Evolutionary conservation across 2,797 vertebrate species (phyloP), one percentile per base, ranked within the genome.

Genomic region (Knipowitschia caucasica): DNA sequence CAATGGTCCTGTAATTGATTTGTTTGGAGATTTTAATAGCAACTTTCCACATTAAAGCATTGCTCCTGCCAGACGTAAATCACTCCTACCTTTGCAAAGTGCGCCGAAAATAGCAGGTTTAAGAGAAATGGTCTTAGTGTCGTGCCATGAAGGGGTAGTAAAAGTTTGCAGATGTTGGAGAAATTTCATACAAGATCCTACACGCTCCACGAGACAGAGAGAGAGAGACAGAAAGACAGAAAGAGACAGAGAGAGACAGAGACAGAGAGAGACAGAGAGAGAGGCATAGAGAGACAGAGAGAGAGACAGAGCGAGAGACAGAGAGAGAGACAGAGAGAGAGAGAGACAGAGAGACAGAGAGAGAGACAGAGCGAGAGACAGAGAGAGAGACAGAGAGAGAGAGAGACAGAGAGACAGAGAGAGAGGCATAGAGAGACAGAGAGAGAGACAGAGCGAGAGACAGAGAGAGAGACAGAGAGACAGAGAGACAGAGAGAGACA

Each of bases 141-240:
- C 36, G 56, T 71, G 56, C 64, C 63, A 78, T 83, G 80, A 84
- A 83, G 80, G 62, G 64, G 55, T 68, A 71, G 77, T 86, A 86
- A 86, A 85, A 85, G 75, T 77, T 75, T 75, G 73, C 83, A 87
- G 82, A 89, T 86, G 85, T 84, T 54, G 53, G 62, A 59, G 80
- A 81, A 86, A 84, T 76, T 83, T 84, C 74, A 83, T 70, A 83
- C 85, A 83, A 77, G 81, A 76, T 72, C 65, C 65, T 72, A 75
- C 83, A 83, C 68, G 85, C 65, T 80, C 50, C 57, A 55, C 4
- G 29, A 69, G 76, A 80, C 66, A 47, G 56, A 24, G 55, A 80
- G 67, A 69, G 53, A 53, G 70, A 56, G 44, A 62, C 64, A 72
- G 71, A 82, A 80, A 81, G 68, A 49, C 78, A 81, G 84, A 81